Evolutionary conservation across 2,113 vertebrate genomes (phyloP).

Genomic region (Oxyura jamaicensis): DNA sequence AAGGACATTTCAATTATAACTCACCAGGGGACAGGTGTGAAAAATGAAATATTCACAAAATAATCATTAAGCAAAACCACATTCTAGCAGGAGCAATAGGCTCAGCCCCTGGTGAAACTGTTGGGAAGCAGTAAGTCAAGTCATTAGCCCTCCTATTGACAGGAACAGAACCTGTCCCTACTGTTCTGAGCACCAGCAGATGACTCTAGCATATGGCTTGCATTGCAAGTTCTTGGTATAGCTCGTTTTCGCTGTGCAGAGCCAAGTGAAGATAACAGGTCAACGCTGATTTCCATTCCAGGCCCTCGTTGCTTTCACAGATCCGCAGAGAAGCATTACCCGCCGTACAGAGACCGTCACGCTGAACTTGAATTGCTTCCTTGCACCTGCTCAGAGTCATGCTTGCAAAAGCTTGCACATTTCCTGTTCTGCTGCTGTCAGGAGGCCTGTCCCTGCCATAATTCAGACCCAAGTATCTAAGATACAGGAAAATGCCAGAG

Average conservation of each 20-base stretch:
- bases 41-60: background rate
- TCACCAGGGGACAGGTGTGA: background rate
- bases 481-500: background rate
- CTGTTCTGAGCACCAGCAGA: background rate
- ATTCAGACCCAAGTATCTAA: background rate
- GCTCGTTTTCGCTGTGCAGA: background rate
- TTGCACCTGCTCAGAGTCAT: rapidly evolving
- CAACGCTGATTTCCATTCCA: background rate
- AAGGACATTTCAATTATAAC: background rate
- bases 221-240: background rate
- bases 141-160: background rate
- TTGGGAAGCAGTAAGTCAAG: background rate
- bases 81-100: background rate
- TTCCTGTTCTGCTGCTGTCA: background rate
- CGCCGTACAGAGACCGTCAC: background rate
- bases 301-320: background rate
- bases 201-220: background rate
- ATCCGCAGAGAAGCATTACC: background rate
- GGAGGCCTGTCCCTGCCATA: background rate
- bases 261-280: background rate
- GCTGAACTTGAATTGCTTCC: background rate
- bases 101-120: background rate
- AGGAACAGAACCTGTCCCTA: background rate
- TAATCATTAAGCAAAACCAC: background rate
- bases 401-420: background rate